Conservation (phyloP, 2,888 invertebrate genomes). For the Ptilodon capucinus region DNA sequence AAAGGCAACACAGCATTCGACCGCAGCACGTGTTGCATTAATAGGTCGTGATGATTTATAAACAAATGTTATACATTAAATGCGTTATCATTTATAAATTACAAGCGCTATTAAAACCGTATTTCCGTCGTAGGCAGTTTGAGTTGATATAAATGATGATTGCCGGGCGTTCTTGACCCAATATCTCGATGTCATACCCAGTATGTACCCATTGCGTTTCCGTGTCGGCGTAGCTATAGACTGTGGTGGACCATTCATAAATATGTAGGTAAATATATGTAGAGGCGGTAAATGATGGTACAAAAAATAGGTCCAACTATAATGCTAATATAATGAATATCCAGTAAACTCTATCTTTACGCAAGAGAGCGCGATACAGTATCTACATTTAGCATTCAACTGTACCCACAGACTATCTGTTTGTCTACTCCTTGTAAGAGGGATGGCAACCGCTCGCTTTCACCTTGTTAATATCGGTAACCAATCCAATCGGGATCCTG, state of each 20-base stretch:
- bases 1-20: constrained; percentile 15
- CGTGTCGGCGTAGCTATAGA: constrained; percentile 22
- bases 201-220: constrained; percentile 42
- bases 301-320: too few species aligned
- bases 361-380: too few species aligned
- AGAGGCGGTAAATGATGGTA: neutral
- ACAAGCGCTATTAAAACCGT: constrained; percentile 28
- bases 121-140: constrained; percentile 52
- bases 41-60: neutral
- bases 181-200: constrained; percentile 45
- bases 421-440: too few species aligned
- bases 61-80: constrained; percentile 15
- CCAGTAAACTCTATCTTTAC: too few species aligned
- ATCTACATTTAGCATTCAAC: too few species aligned
- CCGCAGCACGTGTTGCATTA: neutral
- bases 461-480: neutral
- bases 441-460: too few species aligned
- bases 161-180: constrained; percentile 67
- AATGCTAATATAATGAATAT: too few species aligned
- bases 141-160: constrained; percentile 54
- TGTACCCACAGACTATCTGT: too few species aligned
- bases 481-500: too few species aligned
- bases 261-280: neutral
- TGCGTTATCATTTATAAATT: constrained; percentile 35
- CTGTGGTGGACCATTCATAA: constrained; percentile 3